Evolutionary conservation across 2,113 vertebrate species (phyloP).

Genomic region (Tragelaphus buxtoni): DNA sequence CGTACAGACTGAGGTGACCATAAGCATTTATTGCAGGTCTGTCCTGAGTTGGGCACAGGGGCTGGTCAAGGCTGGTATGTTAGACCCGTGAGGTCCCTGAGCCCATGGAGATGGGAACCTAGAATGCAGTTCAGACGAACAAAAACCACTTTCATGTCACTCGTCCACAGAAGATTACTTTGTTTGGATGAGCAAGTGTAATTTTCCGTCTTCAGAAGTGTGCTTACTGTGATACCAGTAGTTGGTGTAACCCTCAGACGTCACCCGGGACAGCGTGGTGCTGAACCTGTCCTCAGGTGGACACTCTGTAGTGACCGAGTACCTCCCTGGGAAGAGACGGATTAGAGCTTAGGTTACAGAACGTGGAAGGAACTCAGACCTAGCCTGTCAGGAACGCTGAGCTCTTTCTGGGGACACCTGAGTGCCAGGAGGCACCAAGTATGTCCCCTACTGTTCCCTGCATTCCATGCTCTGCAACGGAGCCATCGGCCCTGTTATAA

Average conservation of each 20-base stretch:
- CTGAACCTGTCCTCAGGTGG: not conserved
- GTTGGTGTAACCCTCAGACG: not conserved
- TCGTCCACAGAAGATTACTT: not conserved
- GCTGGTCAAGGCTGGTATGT: fast-evolving
- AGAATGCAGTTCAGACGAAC: not conserved
- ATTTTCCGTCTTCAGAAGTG: not conserved
- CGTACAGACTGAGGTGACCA: not conserved
- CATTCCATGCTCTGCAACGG: not conserved
- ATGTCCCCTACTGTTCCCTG: not conserved
- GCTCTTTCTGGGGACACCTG: not conserved
- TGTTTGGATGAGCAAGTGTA: not conserved
- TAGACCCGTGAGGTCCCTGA: not conserved
- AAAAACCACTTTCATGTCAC: not conserved
- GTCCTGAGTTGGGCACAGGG: too few relatives aligned
- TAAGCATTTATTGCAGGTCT: not conserved
- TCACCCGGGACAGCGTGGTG: not conserved
- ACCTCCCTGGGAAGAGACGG: not conserved
- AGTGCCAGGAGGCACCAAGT: not conserved
- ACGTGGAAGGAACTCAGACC: not conserved
- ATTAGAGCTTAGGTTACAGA: not conserved
- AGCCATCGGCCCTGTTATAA: not conserved
- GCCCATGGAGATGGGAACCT: not conserved
- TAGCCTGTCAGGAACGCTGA: not conserved
- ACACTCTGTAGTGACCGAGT: not conserved
- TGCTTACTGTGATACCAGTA: not conserved